These are phyloP conservation scores for Bergia puertoricense DNA, from an alignment of 92 coral and sea anemone genomes.

Conservation along the genomic window DNA sequence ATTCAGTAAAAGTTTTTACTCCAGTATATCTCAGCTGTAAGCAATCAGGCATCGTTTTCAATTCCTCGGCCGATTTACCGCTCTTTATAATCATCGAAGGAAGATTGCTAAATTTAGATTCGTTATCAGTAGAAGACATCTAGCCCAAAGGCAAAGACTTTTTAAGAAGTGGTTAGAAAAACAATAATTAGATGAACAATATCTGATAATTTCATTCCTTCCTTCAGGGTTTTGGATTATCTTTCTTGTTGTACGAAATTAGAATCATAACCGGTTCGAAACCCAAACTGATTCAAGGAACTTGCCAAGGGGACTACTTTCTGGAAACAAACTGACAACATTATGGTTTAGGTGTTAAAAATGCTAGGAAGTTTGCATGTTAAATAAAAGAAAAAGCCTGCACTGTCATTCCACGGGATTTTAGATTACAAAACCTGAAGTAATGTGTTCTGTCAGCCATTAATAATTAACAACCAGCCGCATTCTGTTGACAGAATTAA, in stretches of 20 bases:
- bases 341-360: background rate
- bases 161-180: background rate
- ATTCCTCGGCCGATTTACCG: background rate
- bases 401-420: background rate
- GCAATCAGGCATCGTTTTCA: background rate
- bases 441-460: slow-evolving; percentile 27
- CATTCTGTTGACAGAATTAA: slow-evolving; percentile 41
- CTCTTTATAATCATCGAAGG: background rate
- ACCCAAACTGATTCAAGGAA: background rate
- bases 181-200: background rate
- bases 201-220: background rate
- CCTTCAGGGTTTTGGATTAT: too few species aligned
- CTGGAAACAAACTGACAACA: background rate
- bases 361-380: too few species aligned
- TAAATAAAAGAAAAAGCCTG: background rate
- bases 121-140: background rate
- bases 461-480: slow-evolving; percentile 12
- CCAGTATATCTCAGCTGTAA: background rate
- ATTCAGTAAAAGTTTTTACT: background rate
- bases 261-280: too few species aligned
- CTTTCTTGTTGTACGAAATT: too few species aligned
- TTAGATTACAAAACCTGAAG: background rate
- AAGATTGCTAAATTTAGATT: background rate
- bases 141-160: background rate
- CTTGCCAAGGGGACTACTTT: background rate